A percentile compares a stretch with the other conserved stretches of the same genome.
Evolutionary conservation across 2,113 vertebrate genomes (phyloP).

Genomic region (Dunckerocampus dactyliophorus): DNA sequence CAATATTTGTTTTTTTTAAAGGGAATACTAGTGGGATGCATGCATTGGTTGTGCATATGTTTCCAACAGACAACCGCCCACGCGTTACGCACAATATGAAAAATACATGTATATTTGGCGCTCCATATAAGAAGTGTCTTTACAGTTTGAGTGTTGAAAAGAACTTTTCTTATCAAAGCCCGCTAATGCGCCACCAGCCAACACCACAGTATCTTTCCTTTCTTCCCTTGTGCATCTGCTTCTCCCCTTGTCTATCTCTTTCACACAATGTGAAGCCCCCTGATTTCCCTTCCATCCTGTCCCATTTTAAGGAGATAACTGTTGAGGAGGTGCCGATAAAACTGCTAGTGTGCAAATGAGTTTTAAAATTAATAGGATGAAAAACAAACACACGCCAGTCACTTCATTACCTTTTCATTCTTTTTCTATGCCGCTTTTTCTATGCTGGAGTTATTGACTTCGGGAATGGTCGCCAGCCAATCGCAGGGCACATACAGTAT

Average conservation of each 20-base stretch:
- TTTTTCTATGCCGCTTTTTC: too few relatives aligned
- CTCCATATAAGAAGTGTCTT: constrained; percentile 19
- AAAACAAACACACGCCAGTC: not conserved
- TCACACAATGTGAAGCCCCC: constrained; percentile 39
- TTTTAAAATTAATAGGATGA: not conserved
- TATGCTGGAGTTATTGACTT: too few relatives aligned
- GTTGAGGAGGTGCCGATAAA: constrained; percentile 48
- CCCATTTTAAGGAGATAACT: constrained; percentile 58
- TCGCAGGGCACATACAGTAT: too few relatives aligned
- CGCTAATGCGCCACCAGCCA: not conserved
- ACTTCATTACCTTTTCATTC: not conserved
- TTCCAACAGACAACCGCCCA: constrained; percentile 5
- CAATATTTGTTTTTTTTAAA: constrained; percentile 17
- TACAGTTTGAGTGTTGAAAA: constrained; percentile 29
- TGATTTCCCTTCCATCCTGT: constrained; percentile 52
- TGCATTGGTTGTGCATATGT: constrained; percentile 4
- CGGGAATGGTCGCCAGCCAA: too few relatives aligned
- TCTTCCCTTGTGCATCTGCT: constrained; percentile 25
- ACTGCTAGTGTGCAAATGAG: constrained; percentile 19
- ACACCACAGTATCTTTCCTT: constrained; percentile 18
- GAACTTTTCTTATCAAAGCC: constrained; percentile 40
- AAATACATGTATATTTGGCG: constrained; percentile 3
- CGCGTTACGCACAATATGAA: not conserved
- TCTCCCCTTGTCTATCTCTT: constrained; percentile 41
- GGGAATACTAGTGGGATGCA: constrained; percentile 14